phyloP scores from a whole-genome alignment of 2,888 invertebrate genomes.

The Leptarthrus brevirostris region DNA sequence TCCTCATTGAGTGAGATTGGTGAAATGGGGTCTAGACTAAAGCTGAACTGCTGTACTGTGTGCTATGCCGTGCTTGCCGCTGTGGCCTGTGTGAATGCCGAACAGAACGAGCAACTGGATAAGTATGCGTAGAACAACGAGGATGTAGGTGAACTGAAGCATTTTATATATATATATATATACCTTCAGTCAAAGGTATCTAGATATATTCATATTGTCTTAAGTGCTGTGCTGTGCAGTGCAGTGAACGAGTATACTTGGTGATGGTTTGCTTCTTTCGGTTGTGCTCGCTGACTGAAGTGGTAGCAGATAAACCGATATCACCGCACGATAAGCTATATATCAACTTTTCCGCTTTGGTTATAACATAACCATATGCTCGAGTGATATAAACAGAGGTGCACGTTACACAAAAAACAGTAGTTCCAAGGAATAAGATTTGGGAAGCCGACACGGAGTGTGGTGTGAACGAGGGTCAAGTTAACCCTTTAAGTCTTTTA shows the following conservation, averaged over 20 bases:
- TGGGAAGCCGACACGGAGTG: not conserved
- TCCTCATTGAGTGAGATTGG: conserved; percentile 12
- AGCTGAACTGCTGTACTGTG: not conserved
- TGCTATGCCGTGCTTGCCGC: not conserved
- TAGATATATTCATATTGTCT: too few relatives aligned
- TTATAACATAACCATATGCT: conserved; percentile 28
- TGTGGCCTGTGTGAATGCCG: not conserved
- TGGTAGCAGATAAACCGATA: conserved; percentile 34
- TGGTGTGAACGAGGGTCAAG: not conserved
- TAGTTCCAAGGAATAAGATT: not conserved
- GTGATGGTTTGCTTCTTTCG: conserved; percentile 11
- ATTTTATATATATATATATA: too few relatives aligned
- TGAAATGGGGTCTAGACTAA: not conserved
- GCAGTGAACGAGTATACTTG: not conserved
- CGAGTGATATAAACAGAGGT: conserved; percentile 28
- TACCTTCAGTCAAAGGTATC: too few relatives aligned
- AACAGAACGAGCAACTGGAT: not conserved
- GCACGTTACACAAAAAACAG: not conserved
- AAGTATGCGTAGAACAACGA: too few relatives aligned
- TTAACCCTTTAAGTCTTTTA: not conserved
- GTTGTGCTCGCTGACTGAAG: not conserved
- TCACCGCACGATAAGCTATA: not conserved
- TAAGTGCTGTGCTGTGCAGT: not conserved
- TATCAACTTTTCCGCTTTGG: conserved; percentile 10
- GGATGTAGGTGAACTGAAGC: too few relatives aligned